phyloP scores from a whole-genome alignment of 2,113 vertebrate species.

The Epinephelus moara region DNA sequence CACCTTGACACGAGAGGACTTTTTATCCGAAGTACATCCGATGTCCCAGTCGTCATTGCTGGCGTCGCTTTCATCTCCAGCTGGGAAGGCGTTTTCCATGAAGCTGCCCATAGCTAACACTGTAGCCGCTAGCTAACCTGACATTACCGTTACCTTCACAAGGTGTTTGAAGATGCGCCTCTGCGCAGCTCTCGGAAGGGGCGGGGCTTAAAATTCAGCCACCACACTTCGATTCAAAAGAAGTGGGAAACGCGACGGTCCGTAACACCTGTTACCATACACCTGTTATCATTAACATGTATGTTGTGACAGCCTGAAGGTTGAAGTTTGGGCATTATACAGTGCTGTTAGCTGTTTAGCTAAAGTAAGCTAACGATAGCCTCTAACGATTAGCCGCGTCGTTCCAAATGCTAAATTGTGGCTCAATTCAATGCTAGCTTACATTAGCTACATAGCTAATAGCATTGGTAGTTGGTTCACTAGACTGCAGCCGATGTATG shows the following conservation, averaged over 20 bases:
- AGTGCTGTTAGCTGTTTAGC: neutral
- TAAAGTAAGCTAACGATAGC: neutral
- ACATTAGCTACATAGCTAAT: neutral
- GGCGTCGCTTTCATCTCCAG: constrained; percentile 82
- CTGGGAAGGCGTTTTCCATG: constrained; percentile 62
- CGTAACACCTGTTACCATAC: no score
- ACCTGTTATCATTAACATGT: no score
- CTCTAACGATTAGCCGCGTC: neutral
- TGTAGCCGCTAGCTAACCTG: neutral
- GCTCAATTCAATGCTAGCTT: neutral
- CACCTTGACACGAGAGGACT: constrained; percentile 13
- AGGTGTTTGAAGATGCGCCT: no score
- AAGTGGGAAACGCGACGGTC: no score
- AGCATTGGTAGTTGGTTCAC: no score
- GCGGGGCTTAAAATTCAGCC: no score
- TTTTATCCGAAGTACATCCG: neutral
- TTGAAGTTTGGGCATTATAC: no score
- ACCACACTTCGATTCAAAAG: no score
- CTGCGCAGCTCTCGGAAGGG: no score
- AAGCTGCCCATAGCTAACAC: constrained; percentile 32
- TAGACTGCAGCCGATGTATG: neutral
- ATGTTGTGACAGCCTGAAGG: no score
- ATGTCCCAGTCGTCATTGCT: constrained; percentile 81
- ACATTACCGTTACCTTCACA: no score
- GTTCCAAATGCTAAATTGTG: no score